These are phyloP conservation scores for Cardiocondyla obscurior DNA, from an alignment of 1,140 invertebrate genomes.

Conservation along the genomic window DNA sequence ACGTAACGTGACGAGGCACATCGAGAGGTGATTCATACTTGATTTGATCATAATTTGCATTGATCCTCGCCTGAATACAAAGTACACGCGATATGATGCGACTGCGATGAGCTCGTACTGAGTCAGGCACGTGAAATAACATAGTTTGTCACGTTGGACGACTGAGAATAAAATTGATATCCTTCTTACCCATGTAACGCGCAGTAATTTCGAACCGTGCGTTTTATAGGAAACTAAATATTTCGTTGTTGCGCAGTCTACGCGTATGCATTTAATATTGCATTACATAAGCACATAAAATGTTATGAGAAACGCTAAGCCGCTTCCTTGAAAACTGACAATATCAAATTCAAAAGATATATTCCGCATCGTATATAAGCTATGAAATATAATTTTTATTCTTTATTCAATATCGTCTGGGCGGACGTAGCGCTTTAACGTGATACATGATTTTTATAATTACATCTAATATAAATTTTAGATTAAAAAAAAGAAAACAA, in stretches of 20 bases:
- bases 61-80: background rate
- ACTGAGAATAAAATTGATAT: slow-evolving; percentile 11
- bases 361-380: too few relatives aligned
- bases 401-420: too few relatives aligned
- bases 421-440: too few relatives aligned
- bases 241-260: background rate
- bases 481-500: too few relatives aligned
- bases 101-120: slow-evolving; percentile 7
- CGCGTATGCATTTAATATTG: background rate
- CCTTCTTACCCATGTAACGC: background rate
- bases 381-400: too few relatives aligned
- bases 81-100: slow-evolving; percentile 1
- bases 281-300: too few relatives aligned
- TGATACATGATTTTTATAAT: too few relatives aligned
- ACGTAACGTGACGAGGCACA: background rate
- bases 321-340: too few relatives aligned
- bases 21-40: slow-evolving; percentile 11
- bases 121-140: background rate
- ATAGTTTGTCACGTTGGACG: background rate
- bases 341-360: too few relatives aligned
- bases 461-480: too few relatives aligned
- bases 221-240: background rate
- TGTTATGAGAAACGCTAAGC: too few relatives aligned
- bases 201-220: background rate
- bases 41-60: background rate